Evolutionary conservation across 2,113 vertebrate species (phyloP).

Genomic region (Lontra canadensis): DNA sequence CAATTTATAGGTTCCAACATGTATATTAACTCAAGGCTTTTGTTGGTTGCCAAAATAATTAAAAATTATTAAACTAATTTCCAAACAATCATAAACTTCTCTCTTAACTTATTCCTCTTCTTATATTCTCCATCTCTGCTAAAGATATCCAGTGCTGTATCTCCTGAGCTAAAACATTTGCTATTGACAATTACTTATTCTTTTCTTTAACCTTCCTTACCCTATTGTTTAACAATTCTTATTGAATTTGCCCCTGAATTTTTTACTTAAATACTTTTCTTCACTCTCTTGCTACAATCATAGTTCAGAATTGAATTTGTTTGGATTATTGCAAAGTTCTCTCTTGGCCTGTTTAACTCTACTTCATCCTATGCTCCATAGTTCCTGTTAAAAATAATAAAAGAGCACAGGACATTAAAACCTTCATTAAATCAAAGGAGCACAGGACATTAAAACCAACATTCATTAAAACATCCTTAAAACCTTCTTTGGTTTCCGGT

Average conservation of each 20-base stretch:
- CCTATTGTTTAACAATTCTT: neutral
- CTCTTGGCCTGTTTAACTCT: neutral
- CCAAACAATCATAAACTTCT: neutral
- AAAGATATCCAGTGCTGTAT: neutral
- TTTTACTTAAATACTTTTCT: neutral
- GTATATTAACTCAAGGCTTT: neutral
- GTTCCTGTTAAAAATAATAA: neutral
- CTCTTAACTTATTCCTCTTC: neutral
- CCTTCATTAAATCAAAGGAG: neutral
- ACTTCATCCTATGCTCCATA: neutral
- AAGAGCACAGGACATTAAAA: neutral
- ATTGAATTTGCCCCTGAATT: neutral
- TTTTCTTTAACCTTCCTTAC: neutral
- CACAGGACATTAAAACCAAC: neutral
- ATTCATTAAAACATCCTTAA: neutral
- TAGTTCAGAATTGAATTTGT: neutral
- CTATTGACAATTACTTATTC: neutral
- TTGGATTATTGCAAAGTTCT: neutral
- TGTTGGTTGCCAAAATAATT: neutral
- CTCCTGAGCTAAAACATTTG: neutral
- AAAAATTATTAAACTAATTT: neutral
- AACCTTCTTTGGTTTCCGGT: neutral
- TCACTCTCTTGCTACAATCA: neutral
- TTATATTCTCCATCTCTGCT: neutral
- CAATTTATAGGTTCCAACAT: neutral